Percentiles rank a stretch among this genome's conserved stretches.
Evolutionary conservation across 2,888 invertebrate species (phyloP).

Genomic region (Tupiocoris notatus): DNA sequence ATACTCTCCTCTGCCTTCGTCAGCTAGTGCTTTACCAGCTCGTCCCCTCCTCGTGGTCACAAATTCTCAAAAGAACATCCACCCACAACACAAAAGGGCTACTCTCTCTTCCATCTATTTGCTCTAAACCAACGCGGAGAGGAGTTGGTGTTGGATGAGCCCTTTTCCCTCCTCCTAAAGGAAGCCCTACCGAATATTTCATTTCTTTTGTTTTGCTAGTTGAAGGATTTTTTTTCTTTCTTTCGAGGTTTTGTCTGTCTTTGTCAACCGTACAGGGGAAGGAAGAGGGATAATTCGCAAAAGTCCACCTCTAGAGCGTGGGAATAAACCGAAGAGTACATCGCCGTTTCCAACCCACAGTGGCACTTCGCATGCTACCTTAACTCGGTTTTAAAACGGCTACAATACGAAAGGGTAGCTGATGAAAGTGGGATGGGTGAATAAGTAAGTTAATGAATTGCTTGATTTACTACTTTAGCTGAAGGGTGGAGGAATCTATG

Average conservation of each 20-base stretch:
- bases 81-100: not conserved
- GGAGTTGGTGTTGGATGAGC: not conserved
- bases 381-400: not conserved
- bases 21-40: not conserved
- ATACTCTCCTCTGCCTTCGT: not conserved
- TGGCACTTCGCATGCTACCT: not conserved
- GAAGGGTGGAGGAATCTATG: not conserved
- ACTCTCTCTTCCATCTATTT: not conserved
- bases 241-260: not conserved
- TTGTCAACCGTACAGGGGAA: not conserved
- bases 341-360: not conserved
- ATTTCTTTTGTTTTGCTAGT: conserved; percentile 22
- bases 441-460: conserved; percentile 28
- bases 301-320: not conserved
- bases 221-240: not conserved
- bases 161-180: not conserved
- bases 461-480: conserved; percentile 35
- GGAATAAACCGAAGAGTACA: not conserved
- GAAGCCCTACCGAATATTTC: conserved; percentile 35
- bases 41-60: not conserved
- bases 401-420: not conserved
- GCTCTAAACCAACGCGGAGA: not conserved
- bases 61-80: not conserved
- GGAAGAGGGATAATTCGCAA: not conserved
- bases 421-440: conserved; percentile 5